Percentiles rank a stretch among this genome's conserved stretches.
These are phyloP conservation scores for Carcinoscorpius rotundicauda DNA, from an alignment of 1,140 invertebrate species.

Conservation along the genomic window DNA sequence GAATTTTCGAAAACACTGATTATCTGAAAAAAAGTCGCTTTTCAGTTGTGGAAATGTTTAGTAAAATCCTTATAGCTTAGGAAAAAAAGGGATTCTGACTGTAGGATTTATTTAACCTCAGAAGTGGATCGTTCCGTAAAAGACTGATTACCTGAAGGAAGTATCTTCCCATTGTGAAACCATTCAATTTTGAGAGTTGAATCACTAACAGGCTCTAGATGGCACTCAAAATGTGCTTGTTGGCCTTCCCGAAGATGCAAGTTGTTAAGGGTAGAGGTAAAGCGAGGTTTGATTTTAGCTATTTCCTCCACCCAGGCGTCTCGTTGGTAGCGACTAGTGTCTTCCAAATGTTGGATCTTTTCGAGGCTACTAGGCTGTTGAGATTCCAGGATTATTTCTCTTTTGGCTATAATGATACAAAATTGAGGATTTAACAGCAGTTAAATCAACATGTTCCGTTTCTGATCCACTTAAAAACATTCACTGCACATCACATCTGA, in stretches of 20 bases:
- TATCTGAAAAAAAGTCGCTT: too few relatives aligned
- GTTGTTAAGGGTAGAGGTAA: constrained; percentile 72
- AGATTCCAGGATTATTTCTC: constrained; percentile 65
- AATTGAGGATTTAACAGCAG: too few relatives aligned
- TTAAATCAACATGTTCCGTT: too few relatives aligned
- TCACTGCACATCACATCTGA: too few relatives aligned
- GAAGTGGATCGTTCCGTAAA: too few relatives aligned
- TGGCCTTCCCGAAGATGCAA: constrained; percentile 72
- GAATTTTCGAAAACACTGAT: too few relatives aligned
- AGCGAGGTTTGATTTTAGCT: constrained; percentile 64
- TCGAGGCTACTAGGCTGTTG: constrained; percentile 76
- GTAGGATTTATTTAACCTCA: too few relatives aligned
- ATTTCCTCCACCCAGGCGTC: constrained; percentile 69
- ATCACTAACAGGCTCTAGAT: constrained; percentile 91
- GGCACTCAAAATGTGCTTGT: constrained; percentile 94
- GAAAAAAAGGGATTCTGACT: too few relatives aligned
- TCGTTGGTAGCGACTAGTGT: constrained; percentile 68
- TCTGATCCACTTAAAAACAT: too few relatives aligned
- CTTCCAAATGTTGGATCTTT: constrained; percentile 82
- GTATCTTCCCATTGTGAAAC: constrained; percentile 79
- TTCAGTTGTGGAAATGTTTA: too few relatives aligned
- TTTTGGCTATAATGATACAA: constrained; percentile 47
- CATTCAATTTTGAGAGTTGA: constrained; percentile 85
- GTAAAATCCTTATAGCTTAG: too few relatives aligned
- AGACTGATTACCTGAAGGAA: constrained; percentile 45